phyloP scores from a whole-genome alignment of 2,888 invertebrate species.

The Xestia rhomboidea region DNA sequence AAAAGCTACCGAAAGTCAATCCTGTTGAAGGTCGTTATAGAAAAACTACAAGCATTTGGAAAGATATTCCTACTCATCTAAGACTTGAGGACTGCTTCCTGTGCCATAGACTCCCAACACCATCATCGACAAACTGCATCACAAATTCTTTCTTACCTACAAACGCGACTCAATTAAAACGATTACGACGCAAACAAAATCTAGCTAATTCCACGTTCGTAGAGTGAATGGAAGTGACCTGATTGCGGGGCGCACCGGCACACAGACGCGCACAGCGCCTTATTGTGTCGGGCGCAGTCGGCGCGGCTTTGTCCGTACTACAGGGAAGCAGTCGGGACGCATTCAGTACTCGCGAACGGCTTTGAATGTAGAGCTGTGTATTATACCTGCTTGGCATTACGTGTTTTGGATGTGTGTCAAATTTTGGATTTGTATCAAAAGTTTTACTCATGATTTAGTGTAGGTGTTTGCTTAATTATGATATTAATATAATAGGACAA shows the following conservation, averaged over 20 bases:
- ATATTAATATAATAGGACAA: neutral
- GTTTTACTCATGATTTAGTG: conserved; percentile 11
- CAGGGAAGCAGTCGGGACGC: conserved; percentile 56
- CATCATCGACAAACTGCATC: neutral
- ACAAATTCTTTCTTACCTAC: neutral
- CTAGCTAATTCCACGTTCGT: conserved; percentile 58
- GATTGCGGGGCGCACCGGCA: conserved; percentile 60
- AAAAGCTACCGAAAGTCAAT: neutral
- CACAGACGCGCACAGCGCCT: conserved; percentile 50
- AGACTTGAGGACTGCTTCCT: neutral
- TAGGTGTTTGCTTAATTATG: neutral
- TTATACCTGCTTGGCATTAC: conserved; percentile 48
- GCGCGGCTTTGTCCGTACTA: conserved; percentile 56
- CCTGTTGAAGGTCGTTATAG: neutral
- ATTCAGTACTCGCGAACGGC: conserved; percentile 53
- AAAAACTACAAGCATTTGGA: neutral
- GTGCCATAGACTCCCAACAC: neutral
- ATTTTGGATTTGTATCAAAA: conserved; percentile 31
- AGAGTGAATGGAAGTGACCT: conserved; percentile 64
- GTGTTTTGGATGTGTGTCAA: conserved; percentile 21
- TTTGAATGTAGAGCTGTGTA: conserved; percentile 56
- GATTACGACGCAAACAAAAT: conserved; percentile 44
- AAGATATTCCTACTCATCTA: neutral
- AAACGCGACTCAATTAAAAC: conserved; percentile 9
- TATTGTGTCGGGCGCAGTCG: conserved; percentile 63